phyloP scores from a whole-genome alignment of 2,797 vertebrate genomes.

The Catamblyrhynchus diadema region DNA sequence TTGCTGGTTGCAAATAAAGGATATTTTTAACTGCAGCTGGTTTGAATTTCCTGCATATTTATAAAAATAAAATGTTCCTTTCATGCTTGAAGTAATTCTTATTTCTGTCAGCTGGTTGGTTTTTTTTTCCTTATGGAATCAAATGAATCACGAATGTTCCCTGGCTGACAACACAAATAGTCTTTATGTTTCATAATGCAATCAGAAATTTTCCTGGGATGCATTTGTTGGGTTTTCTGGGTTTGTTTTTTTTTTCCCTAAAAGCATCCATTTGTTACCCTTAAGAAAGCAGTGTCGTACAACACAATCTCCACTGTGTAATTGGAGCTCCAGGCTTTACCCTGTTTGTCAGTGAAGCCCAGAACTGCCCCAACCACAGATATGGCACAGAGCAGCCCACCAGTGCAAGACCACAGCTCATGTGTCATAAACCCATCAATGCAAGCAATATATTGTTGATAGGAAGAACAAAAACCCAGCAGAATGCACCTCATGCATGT shows the following conservation, averaged over 20 bases:
- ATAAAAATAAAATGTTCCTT: background rate
- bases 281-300: background rate
- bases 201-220: background rate
- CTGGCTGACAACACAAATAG: background rate
- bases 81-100: constrained; percentile 1
- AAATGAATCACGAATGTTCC: background rate
- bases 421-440: background rate
- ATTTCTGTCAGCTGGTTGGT: background rate
- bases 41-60: background rate
- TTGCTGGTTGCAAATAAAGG: background rate
- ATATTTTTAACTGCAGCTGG: background rate
- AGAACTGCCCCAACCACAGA: background rate
- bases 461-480: background rate
- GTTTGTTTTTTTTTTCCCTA: background rate
- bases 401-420: background rate
- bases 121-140: background rate
- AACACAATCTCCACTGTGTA: background rate
- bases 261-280: background rate
- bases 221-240: background rate
- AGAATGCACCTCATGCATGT: background rate
- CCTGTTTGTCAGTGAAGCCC: background rate
- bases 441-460: background rate
- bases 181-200: background rate
- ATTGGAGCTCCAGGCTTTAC: background rate
- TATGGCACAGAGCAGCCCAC: background rate